Percentiles rank a stretch among this genome's conserved stretches.
These are phyloP conservation scores for Pachypanchax playfairii DNA, from an alignment of 2,113 vertebrate genomes.

Conservation along the genomic window DNA sequence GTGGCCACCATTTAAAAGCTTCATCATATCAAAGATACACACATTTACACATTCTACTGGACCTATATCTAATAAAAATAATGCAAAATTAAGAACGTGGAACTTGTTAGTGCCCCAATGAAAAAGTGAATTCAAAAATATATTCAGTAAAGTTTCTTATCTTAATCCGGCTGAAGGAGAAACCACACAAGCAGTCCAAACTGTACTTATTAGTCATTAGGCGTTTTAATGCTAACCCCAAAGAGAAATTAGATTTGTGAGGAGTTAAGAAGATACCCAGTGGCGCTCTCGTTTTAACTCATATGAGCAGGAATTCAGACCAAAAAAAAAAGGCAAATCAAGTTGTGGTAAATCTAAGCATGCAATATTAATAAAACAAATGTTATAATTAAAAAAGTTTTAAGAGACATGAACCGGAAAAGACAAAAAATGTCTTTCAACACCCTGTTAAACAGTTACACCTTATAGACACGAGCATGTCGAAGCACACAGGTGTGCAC, in stretches of 20 bases:
- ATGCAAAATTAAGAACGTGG: constrained; percentile 43
- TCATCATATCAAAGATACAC: constrained; percentile 29
- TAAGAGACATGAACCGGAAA: neutral
- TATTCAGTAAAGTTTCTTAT: constrained; percentile 63
- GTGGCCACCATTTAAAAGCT: constrained; percentile 15
- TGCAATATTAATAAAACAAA: neutral
- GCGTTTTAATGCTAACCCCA: constrained; percentile 74
- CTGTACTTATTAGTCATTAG: constrained; percentile 76
- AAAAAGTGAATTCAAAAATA: constrained; percentile 11
- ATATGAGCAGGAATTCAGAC: constrained; percentile 34
- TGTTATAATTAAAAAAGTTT: neutral
- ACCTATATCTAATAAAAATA: constrained; percentile 56
- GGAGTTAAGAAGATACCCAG: constrained; percentile 69
- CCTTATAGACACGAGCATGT: too few species aligned
- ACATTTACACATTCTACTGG: constrained; percentile 54
- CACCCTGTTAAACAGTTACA: too few species aligned
- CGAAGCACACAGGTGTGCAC: too few species aligned
- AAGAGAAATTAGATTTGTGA: constrained; percentile 70
- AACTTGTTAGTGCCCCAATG: constrained; percentile 39
- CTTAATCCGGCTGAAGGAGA: constrained; percentile 59
- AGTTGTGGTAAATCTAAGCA: constrained; percentile 7
- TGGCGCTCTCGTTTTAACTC: constrained; percentile 44
- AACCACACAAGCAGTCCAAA: constrained; percentile 67
- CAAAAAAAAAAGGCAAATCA: constrained; percentile 4
- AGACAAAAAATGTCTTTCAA: too few species aligned